phyloP scores from a whole-genome alignment of 2,888 invertebrate species.

The Pandemis cinnamomeana region DNA sequence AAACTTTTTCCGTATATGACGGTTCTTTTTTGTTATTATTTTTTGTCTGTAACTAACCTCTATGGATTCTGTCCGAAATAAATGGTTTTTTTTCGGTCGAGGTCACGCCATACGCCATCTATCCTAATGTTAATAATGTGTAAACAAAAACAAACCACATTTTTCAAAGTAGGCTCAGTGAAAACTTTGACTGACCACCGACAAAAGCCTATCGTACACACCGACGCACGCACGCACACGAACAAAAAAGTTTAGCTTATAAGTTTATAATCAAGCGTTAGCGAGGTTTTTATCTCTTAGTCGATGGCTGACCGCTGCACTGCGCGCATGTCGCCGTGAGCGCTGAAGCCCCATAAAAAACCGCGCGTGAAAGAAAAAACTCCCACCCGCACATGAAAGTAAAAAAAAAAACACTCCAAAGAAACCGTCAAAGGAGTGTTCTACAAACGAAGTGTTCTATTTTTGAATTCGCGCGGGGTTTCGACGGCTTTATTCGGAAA shows the following conservation, averaged over 20 bases:
- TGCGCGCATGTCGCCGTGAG: constrained; percentile 74
- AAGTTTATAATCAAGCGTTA: constrained; percentile 80
- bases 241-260: constrained; percentile 82
- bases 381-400: constrained; percentile 63
- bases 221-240: constrained; percentile 75
- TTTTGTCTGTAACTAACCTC: no score
- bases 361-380: constrained; percentile 67
- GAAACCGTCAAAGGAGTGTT: constrained; percentile 64
- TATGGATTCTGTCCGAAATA: no score
- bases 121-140: constrained; percentile 5
- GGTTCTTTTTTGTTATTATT: no score
- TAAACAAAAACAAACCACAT: constrained; percentile 14
- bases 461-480: constrained; percentile 59
- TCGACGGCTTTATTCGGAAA: constrained; percentile 67
- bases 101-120: neutral
- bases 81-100: neutral
- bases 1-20: no score
- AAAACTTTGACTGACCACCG: constrained; percentile 68
- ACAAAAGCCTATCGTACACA: constrained; percentile 75
- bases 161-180: constrained; percentile 56
- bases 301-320: constrained; percentile 77
- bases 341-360: constrained; percentile 67
- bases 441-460: constrained; percentile 67
- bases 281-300: constrained; percentile 83
- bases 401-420: constrained; percentile 59